Evolutionary conservation across 2,113 vertebrate genomes (phyloP).

Genomic region (Machaerirhynchus nigripectus): DNA sequence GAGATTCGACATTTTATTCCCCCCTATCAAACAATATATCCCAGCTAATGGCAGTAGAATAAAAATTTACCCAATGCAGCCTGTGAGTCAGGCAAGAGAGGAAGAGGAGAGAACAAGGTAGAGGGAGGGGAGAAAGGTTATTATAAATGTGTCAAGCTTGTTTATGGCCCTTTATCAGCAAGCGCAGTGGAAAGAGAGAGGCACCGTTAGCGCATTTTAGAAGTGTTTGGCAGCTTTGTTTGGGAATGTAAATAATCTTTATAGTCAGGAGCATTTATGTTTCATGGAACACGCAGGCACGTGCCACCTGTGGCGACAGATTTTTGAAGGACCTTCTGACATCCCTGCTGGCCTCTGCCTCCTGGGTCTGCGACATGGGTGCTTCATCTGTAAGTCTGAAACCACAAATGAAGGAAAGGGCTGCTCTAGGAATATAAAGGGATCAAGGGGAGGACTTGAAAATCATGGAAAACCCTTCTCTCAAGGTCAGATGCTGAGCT

Average conservation of each 20-base stretch:
- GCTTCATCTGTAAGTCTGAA: neutral
- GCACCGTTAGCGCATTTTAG: slow-evolving; percentile 28
- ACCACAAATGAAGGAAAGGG: neutral
- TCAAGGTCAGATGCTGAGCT: neutral
- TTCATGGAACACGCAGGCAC: slow-evolving; percentile 15
- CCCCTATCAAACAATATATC: slow-evolving; percentile 70
- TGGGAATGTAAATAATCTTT: slow-evolving; percentile 77
- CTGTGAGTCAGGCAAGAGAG: slow-evolving; percentile 13
- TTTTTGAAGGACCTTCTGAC: slow-evolving; percentile 35
- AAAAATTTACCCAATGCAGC: slow-evolving; percentile 63
- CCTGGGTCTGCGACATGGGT: neutral
- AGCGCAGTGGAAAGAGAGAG: slow-evolving; percentile 38
- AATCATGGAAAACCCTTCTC: neutral
- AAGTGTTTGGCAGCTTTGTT: slow-evolving; percentile 59
- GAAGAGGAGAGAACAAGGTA: slow-evolving; percentile 44
- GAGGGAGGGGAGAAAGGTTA: slow-evolving; percentile 68
- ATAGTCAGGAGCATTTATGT: slow-evolving; percentile 67
- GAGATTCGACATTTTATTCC: slow-evolving; percentile 60
- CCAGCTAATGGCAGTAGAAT: slow-evolving; percentile 73
- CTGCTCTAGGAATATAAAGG: neutral
- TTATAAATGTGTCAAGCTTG: slow-evolving; percentile 74
- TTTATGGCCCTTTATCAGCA: slow-evolving; percentile 67
- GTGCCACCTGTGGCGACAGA: neutral
- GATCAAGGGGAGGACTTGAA: neutral
- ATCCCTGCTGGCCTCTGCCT: neutral